Evolutionary conservation across 2,888 invertebrate species (phyloP), one percentile per base, ranked within the genome.

Genomic region (Trypoxylon attenuatum): DNA sequence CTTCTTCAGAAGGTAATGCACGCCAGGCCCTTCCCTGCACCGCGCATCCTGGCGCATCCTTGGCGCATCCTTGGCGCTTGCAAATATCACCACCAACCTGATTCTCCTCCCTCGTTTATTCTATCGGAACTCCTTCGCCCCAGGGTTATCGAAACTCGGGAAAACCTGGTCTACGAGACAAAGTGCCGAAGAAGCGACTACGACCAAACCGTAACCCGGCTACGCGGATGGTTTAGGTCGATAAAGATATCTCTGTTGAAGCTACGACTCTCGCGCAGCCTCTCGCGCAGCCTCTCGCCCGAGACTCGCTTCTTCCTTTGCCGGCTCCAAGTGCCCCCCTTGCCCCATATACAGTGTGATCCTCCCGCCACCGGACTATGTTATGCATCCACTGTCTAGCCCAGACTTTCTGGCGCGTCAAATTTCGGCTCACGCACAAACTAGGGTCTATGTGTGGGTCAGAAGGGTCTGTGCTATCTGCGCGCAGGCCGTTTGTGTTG

Each of bases 1-100:
- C 83, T 82, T 79, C 82, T 83, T 82, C 82, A 80, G 81, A 80
- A 82, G 81, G 81, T 79, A 76, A 81, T 79, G 79, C 78, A 81
- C 74, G 70, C 71, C 57, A 71, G 64, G 70, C 63, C 58, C 59
- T 61, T 63, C 56, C 58, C 13, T 13, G 33, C 33, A 59, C 49
- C 25, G 61, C 6, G 42, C 43, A 5, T 58, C 53, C 5, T 59
- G 6, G 21, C 13, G 33, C 13, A 33, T 33, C 10, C 33, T 13
- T 33, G 33, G 33, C 13, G n/a, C n/a, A n/a, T n/a, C n/a, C n/a
- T n/a, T n/a, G n/a, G n/a, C n/a, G n/a, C n/a, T n/a, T n/a, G n/a
- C n/a, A n/a, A n/a, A n/a, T n/a, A n/a, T 52, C 47, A 15, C 46
- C 6, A 10, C 46, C 58, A 39, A 39, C 50, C 53, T 42, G 64